phyloP scores from a whole-genome alignment of 2,888 invertebrate species.

The Diploptera punctata region DNA sequence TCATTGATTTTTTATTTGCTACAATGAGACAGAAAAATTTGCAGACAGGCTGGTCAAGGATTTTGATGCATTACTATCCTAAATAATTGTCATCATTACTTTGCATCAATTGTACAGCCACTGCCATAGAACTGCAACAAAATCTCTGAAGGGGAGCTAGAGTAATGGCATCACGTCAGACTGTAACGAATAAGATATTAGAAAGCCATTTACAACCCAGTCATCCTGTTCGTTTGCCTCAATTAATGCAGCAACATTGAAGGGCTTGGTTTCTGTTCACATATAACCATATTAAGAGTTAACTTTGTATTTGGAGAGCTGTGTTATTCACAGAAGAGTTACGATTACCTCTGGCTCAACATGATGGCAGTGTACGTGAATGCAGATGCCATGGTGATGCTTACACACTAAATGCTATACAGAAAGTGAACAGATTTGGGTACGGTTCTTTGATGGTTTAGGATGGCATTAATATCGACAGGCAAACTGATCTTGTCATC shows the following conservation, averaged over 20 bases:
- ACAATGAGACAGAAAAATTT: neutral
- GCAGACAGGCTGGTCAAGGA: neutral
- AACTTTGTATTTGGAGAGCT: too few relatives aligned
- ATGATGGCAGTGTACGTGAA: too few relatives aligned
- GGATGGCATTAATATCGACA: too few relatives aligned
- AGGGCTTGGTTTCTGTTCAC: neutral
- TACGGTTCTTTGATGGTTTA: too few relatives aligned
- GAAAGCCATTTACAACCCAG: neutral
- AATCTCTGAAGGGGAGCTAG: neutral
- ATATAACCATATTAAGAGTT: too few relatives aligned
- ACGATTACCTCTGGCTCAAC: too few relatives aligned
- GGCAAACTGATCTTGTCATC: too few relatives aligned
- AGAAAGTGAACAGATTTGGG: too few relatives aligned
- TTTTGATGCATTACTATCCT: neutral
- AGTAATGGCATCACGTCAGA: neutral
- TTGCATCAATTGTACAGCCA: neutral
- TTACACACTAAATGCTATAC: too few relatives aligned
- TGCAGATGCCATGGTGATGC: too few relatives aligned
- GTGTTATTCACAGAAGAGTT: too few relatives aligned
- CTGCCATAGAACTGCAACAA: neutral
- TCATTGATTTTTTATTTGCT: neutral
- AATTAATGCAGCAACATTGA: neutral
- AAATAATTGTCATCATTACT: neutral
- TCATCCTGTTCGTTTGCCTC: too few relatives aligned
- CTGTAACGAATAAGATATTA: neutral